A percentile compares a stretch with the other conserved stretches of the same genome.
phyloP scores from a whole-genome alignment of 2,888 invertebrate species.

The Hemithea aestivaria region DNA sequence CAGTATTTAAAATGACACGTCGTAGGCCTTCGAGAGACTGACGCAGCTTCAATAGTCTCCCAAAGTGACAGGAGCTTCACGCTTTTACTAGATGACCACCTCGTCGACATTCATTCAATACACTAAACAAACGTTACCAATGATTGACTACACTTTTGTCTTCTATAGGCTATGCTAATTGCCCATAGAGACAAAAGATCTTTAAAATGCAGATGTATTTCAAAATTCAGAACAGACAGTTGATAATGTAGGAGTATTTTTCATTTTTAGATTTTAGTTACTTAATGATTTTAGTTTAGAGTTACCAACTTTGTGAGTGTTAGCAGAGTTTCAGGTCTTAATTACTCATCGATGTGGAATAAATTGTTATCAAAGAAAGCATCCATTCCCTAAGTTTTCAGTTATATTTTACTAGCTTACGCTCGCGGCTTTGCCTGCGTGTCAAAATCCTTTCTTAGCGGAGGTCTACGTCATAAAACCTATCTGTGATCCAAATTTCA shows the following conservation, averaged over 20 bases:
- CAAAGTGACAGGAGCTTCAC: constrained; percentile 70
- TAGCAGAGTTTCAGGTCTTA: no score
- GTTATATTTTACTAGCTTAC: no score
- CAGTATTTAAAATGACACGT: constrained; percentile 55
- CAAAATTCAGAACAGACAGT: constrained; percentile 5
- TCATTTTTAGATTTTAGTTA: no score
- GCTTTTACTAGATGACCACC: constrained; percentile 75
- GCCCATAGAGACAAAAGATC: constrained; percentile 43
- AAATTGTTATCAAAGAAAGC: no score
- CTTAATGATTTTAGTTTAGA: no score
- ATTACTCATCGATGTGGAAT: no score
- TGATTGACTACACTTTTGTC: constrained; percentile 52
- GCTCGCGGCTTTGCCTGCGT: no score
- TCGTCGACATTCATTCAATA: constrained; percentile 56
- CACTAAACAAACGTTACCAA: constrained; percentile 56
- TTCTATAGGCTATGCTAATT: constrained; percentile 47
- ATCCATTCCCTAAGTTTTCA: no score
- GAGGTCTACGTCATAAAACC: no score
- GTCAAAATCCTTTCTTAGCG: no score
- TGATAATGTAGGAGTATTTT: constrained; percentile 31
- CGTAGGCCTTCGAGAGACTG: constrained; percentile 60
- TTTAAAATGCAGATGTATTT: constrained; percentile 27
- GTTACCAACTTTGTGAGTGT: no score
- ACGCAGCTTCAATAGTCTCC: constrained; percentile 48
- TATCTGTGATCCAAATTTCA: no score